Evolutionary conservation across 2,113 vertebrate species (phyloP).

Genomic region (Machaerirhynchus nigripectus): DNA sequence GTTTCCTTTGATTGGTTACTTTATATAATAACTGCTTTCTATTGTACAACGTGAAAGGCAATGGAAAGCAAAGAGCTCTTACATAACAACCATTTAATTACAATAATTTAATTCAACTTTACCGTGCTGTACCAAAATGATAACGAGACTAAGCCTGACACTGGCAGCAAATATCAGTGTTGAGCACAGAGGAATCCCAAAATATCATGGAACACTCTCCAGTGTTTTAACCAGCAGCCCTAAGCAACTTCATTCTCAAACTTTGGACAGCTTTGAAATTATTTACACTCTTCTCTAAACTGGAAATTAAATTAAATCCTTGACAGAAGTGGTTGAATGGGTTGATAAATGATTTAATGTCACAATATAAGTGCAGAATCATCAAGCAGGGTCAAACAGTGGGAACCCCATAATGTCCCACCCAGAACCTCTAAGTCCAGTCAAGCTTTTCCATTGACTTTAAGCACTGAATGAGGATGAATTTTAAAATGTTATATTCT

Average conservation of each 20-base stretch:
- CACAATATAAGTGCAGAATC: not conserved
- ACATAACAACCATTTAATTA: constrained; percentile 24
- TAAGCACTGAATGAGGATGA: not conserved
- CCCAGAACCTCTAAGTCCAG: not conserved
- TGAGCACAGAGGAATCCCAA: not conserved
- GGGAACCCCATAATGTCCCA: not conserved
- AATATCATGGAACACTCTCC: not conserved
- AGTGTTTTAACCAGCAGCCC: not conserved
- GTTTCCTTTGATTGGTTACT: constrained; percentile 17
- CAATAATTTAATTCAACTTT: constrained; percentile 19
- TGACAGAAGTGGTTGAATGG: not conserved
- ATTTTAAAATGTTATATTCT: not conserved
- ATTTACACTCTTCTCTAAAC: not conserved
- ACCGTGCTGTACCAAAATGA: not conserved
- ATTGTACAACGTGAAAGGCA: constrained; percentile 26
- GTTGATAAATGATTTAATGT: not conserved
- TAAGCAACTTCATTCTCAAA: not conserved
- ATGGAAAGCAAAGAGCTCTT: not conserved
- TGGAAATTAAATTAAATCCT: not conserved
- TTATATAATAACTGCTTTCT: constrained; percentile 9
- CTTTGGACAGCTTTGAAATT: not conserved
- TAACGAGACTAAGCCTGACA: not conserved
- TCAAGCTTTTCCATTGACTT: not conserved
- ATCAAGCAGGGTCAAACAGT: not conserved
- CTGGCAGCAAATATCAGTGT: not conserved